Conservation (phyloP, 2,113 vertebrate genomes). For the Bombycilla garrulus region DNA sequence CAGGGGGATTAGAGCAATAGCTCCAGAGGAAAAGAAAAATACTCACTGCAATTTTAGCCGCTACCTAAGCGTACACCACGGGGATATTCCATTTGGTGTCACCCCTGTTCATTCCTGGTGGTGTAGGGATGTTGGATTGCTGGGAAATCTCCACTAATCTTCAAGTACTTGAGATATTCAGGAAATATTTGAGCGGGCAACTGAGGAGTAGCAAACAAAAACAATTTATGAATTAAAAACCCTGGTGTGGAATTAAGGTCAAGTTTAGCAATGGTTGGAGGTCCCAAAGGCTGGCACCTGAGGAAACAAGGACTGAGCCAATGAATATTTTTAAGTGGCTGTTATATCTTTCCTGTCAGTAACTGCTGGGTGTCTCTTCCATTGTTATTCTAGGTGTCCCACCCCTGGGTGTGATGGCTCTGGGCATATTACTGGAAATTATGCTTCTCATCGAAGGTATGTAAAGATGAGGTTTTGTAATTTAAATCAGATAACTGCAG, state of each 20-base stretch:
- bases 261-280: neutral
- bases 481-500: neutral
- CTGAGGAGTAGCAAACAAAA: neutral
- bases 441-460: constrained; percentile 98
- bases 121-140: neutral
- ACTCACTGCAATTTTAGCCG: neutral
- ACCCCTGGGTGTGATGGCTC: constrained; percentile 98
- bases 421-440: constrained; percentile 99
- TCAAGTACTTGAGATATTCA: neutral
- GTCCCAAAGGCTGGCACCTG: neutral
- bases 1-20: neutral
- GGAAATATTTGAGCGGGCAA: neutral
- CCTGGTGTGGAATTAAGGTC: neutral
- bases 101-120: neutral
- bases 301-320: neutral
- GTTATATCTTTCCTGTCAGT: neutral
- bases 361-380: constrained; percentile 43
- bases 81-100: neutral
- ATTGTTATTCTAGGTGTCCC: constrained; percentile 86
- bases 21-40: neutral
- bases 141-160: neutral
- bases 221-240: neutral
- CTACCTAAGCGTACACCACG: neutral
- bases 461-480: neutral
- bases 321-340: neutral